Evolutionary conservation across 2,797 vertebrate genomes (phyloP).

Genomic region (Darevskia nairensis): DNA sequence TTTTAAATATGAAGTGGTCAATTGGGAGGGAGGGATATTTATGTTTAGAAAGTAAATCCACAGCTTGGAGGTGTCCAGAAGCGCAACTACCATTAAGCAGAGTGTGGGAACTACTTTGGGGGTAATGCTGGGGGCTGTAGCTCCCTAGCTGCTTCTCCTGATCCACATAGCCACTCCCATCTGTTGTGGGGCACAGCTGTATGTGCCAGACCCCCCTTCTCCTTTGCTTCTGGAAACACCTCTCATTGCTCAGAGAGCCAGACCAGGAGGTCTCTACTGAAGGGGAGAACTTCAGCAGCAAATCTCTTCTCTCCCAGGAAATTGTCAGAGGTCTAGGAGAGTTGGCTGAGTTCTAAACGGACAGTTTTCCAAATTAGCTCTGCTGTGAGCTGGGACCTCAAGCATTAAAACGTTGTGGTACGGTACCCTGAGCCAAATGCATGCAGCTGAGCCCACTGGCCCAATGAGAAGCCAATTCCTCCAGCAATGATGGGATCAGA

Average conservation of each 20-base stretch:
- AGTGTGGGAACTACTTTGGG: too few species aligned
- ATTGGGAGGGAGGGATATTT: too few species aligned
- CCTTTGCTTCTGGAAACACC: not conserved
- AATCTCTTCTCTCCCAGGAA: slow-evolving; percentile 73
- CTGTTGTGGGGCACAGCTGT: too few species aligned
- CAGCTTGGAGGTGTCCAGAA: too few species aligned
- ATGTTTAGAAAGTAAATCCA: too few species aligned
- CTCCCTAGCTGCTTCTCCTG: too few species aligned
- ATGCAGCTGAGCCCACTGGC: not conserved
- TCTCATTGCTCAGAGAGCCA: not conserved
- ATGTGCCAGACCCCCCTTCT: not conserved
- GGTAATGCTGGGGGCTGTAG: too few species aligned
- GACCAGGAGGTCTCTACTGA: slow-evolving; percentile 43
- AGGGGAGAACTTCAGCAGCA: slow-evolving; percentile 55
- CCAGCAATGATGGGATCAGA: not conserved
- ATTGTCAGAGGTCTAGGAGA: slow-evolving; percentile 67
- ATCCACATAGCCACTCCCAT: too few species aligned
- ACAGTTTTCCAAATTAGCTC: slow-evolving; percentile 22
- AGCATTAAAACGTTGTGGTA: slow-evolving; percentile 31
- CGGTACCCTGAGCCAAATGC: slow-evolving; percentile 11
- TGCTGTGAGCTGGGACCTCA: slow-evolving; percentile 54
- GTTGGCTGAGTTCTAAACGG: slow-evolving; percentile 65
- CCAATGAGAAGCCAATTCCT: not conserved
- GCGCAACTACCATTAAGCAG: too few species aligned
- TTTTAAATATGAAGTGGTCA: too few species aligned